Evolutionary conservation across 2,113 vertebrate genomes (phyloP).

Genomic region (Oncorhynchus gorbuscha): DNA sequence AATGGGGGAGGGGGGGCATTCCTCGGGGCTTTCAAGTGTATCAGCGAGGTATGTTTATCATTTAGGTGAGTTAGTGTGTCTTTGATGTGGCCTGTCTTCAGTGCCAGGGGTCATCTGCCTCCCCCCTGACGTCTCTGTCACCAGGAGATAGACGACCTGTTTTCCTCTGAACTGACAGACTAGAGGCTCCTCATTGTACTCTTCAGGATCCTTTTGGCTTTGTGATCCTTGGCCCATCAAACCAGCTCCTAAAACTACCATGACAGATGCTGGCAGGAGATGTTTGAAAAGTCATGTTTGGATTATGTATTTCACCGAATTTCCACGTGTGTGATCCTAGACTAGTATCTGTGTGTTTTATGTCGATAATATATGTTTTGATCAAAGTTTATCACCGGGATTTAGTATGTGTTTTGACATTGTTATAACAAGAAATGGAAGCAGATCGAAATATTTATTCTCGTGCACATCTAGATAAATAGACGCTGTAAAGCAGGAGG

Average conservation of each 20-base stretch:
- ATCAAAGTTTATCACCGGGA: not conserved
- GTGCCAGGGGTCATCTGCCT: not conserved
- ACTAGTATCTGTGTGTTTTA: not conserved
- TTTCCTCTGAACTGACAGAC: not conserved
- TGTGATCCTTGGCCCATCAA: not conserved
- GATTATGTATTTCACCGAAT: not conserved
- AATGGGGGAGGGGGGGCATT: not conserved
- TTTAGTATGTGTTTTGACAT: not conserved
- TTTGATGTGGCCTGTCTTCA: not conserved
- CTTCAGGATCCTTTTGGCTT: not conserved
- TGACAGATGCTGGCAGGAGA: not conserved
- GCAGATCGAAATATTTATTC: not conserved
- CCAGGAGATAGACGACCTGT: not conserved
- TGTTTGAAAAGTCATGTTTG: not conserved
- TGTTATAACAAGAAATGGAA: not conserved
- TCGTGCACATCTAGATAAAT: not conserved
- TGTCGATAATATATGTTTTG: not conserved
- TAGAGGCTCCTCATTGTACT: not conserved
- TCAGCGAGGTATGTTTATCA: not conserved
- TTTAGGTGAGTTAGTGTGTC: not conserved
- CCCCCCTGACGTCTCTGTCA: not conserved
- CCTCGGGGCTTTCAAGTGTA: conserved; percentile 1
- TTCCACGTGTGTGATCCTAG: not conserved
- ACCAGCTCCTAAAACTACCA: not conserved
- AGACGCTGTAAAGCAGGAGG: not conserved